A percentile compares a stretch with the other conserved stretches of the same genome.
Conservation (phyloP, 2,797 vertebrate species). For the Dallia pectoralis region DNA sequence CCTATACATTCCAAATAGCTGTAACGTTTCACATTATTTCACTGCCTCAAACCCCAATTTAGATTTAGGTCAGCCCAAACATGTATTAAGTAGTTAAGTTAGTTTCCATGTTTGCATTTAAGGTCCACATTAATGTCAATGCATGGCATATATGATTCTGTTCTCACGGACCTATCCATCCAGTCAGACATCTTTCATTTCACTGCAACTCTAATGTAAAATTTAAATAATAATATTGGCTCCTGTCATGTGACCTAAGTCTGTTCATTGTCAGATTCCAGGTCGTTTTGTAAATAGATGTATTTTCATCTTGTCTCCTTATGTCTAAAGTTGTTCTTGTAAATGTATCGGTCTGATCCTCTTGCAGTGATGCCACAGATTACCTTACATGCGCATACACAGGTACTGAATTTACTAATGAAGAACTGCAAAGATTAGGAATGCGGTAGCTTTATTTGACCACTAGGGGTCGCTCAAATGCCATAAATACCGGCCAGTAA, state of each 20-base stretch:
- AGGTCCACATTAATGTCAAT: too few species aligned
- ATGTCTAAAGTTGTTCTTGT: neutral
- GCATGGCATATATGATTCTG: neutral
- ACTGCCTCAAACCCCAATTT: too few species aligned
- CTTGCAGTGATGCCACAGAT: neutral
- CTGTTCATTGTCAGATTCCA: neutral
- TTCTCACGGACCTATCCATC: neutral
- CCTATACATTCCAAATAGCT: too few species aligned
- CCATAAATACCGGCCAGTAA: neutral
- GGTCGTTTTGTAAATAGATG: neutral
- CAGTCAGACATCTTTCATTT: neutral
- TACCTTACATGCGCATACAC: neutral
- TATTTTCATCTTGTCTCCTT: neutral
- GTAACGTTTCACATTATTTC: too few species aligned
- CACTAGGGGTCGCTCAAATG: constrained; percentile 42
- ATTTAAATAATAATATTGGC: neutral
- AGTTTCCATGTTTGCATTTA: too few species aligned
- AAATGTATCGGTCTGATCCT: neutral
- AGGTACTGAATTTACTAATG: neutral
- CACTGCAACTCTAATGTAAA: neutral
- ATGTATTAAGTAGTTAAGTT: too few species aligned
- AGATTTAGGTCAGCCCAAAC: too few species aligned
- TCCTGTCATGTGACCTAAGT: neutral
- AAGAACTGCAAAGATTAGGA: neutral
- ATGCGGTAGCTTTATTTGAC: neutral